Percentiles rank a stretch among this genome's conserved stretches.
Evolutionary conservation across 1,140 invertebrate genomes (phyloP).

Genomic region (Berghia stephanieae): DNA sequence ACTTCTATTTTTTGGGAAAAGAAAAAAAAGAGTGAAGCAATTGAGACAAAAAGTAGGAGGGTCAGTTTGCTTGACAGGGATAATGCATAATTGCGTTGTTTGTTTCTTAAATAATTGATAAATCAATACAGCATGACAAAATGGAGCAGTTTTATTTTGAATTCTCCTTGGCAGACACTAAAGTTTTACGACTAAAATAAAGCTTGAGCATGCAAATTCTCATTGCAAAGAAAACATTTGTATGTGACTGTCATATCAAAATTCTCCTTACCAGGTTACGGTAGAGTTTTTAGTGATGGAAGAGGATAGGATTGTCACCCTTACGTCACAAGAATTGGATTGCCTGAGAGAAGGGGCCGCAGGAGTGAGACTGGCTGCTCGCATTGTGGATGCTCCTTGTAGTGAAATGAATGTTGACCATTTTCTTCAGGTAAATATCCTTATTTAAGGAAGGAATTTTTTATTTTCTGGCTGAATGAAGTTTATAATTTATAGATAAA

Average conservation of each 20-base stretch:
- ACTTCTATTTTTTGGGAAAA: no score
- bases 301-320: constrained; percentile 43
- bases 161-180: no score
- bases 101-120: no score
- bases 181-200: no score
- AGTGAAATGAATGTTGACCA: constrained; percentile 85
- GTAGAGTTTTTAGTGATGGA: constrained; percentile 75
- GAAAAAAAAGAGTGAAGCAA: no score
- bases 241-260: neutral
- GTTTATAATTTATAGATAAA: no score
- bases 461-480: neutral
- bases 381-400: constrained; percentile 85
- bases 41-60: no score
- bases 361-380: constrained; percentile 78
- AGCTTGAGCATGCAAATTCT: no score
- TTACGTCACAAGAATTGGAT: constrained; percentile 73
- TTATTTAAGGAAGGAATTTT: neutral
- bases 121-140: no score
- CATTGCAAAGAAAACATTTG: neutral
- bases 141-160: no score
- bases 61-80: no score
- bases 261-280: constrained; percentile 52
- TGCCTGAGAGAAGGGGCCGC: constrained; percentile 73
- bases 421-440: constrained; percentile 75
- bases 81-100: no score